Base-by-base conservation (phyloP, 2,113 vertebrate genomes). In the Periophthalmodon schlosseri region DNA sequence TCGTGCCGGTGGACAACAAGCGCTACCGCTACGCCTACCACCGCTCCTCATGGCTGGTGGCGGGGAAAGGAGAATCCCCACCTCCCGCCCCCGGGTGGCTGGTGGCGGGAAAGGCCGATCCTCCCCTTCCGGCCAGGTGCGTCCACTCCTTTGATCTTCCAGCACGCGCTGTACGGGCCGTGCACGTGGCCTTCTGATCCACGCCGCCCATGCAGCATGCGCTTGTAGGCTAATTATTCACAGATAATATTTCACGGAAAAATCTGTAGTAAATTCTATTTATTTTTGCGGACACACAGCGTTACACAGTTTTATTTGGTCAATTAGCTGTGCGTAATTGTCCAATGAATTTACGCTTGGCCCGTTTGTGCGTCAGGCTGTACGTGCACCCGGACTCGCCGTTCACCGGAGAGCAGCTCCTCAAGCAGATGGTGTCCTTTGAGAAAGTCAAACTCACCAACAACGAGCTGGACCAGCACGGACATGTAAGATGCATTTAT, bases 381-480 rank as follows among this genome's bases (percentile, higher is more conserved):
- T 99, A 99, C 1, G 97, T 99, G 8, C 98, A 99, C 76, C 98
- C 97, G 0, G 98, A 99, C 86, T 99, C 97, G 0, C 97, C 97
- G 0, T 99, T 99, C 78, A 98, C 95, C 0, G 98, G 98, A 0
- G 98, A 99, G 87, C 98, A 99, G 88, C 90, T 99, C 23, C 91
- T 97, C 89, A 99, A 99, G 84, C 98, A 99, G 81, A 99, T 99
- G 97, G 97, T 99, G 74, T 99, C 98, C 23, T 99, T 99, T 1
- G 97, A 99, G 91, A 99, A 99, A 90, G 97, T 99, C 84, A 99
- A 99, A 64, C 95, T 99, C 76, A 99, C 98, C 15, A 99, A 99
- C 93, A 99, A 99, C 0, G 98, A 99, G 44, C 93, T 99, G 92
- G 98, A 99, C 82, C 98, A 99, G 60, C 97, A 99, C 0, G 98